Conservation (phyloP, 2,797 vertebrate species). For the Thunnus albacares region DNA sequence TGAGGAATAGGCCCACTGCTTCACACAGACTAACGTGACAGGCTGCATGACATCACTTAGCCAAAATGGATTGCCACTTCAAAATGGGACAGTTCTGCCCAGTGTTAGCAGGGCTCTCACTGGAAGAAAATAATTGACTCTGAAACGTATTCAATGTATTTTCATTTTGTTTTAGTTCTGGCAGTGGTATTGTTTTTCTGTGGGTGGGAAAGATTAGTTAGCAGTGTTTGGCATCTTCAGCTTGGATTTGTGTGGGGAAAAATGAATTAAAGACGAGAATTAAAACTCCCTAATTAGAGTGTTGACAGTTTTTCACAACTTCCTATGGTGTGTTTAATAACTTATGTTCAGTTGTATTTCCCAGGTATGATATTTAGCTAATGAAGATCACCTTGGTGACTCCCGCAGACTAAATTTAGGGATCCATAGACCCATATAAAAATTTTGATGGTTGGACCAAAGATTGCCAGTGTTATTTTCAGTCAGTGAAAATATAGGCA, state of each 20-base stretch:
- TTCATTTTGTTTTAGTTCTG: conserved; percentile 75
- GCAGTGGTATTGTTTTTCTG: conserved; percentile 64
- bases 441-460: conserved; percentile 12
- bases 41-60: conserved; percentile 86
- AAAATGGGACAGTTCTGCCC: conserved; percentile 78
- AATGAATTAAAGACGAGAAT: conserved; percentile 71
- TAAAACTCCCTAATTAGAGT: conserved; percentile 72
- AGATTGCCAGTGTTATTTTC: conserved; percentile 25
- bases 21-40: conserved; percentile 79
- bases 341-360: conserved; percentile 61
- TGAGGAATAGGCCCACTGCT: conserved; percentile 78
- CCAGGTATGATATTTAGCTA: conserved; percentile 64
- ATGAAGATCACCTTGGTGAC: conserved; percentile 49
- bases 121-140: conserved; percentile 79
- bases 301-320: conserved; percentile 52
- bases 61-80: conserved; percentile 84
- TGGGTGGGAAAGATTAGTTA: conserved; percentile 70
- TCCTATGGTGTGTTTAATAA: conserved; percentile 73
- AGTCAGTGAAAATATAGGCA: conserved; percentile 2
- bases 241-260: conserved; percentile 61
- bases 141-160: conserved; percentile 76
- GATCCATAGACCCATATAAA: background rate
- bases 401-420: conserved; percentile 46
- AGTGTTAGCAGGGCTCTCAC: conserved; percentile 74
- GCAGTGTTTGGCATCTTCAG: conserved; percentile 58